Evolutionary conservation across 2,797 vertebrate genomes (phyloP).

Genomic region (Pantherophis vulpinus): DNA sequence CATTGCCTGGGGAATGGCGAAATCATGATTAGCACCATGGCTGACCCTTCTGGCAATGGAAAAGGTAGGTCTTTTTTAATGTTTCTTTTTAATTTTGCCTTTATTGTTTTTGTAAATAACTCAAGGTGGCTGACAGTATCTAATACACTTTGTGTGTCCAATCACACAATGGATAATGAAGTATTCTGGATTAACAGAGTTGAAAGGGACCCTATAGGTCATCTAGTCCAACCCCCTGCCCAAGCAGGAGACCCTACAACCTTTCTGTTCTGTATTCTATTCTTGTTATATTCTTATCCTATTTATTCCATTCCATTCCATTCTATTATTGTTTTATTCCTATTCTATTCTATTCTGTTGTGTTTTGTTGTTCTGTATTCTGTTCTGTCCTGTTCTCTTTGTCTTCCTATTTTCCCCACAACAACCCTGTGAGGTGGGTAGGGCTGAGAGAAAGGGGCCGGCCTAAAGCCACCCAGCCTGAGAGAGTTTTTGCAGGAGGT

Average conservation of each 20-base stretch:
- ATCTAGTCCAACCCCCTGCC: no score
- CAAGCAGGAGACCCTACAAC: no score
- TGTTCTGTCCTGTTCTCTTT: no score
- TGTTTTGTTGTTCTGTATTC: neutral
- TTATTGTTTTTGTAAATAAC: neutral
- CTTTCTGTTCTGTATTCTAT: no score
- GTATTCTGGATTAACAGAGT: neutral
- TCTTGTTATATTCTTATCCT: no score
- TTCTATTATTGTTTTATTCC: no score
- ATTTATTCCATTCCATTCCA: no score
- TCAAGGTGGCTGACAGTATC: neutral
- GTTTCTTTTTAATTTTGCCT: neutral
- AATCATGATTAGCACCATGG: constrained; percentile 88
- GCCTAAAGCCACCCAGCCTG: no score
- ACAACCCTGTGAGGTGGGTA: no score
- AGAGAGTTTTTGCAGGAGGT: neutral
- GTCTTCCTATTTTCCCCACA: no score
- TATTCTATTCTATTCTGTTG: neutral
- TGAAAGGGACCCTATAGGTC: no score
- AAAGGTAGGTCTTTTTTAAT: constrained; percentile 75
- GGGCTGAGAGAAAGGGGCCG: no score
- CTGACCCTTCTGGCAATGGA: constrained; percentile 81
- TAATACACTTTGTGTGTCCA: neutral
- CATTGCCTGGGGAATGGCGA: constrained; percentile 90
- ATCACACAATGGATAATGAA: neutral